A percentile compares a stretch with the other conserved stretches of the same genome.
Evolutionary conservation across 2,113 vertebrate genomes (phyloP).

Genomic region (Rhynchopsitta pachyrhyncha): DNA sequence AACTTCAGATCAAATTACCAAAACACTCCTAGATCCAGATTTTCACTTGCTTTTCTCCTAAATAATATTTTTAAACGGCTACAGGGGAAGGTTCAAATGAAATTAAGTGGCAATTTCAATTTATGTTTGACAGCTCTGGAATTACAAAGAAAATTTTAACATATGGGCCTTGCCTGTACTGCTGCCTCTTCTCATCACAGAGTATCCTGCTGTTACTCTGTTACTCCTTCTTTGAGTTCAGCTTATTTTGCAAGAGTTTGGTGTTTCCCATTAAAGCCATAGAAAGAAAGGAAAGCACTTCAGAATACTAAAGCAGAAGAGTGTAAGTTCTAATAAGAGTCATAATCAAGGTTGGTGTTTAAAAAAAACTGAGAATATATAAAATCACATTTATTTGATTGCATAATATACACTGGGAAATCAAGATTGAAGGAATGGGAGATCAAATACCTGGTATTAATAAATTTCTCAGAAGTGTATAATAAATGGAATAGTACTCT

Average conservation of each 20-base stretch:
- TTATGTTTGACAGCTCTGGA: background rate
- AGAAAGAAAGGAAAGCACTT: background rate
- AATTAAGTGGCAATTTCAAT: background rate
- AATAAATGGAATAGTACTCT: background rate
- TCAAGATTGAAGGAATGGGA: background rate
- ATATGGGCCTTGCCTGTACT: background rate
- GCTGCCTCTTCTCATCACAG: background rate
- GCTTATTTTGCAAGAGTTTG: background rate
- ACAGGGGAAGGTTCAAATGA: background rate
- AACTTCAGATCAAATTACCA: background rate
- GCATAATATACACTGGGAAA: background rate
- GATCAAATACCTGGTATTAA: background rate
- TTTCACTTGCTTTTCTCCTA: background rate
- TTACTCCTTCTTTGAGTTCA: background rate
- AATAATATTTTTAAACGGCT: background rate
- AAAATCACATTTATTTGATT: background rate
- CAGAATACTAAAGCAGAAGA: background rate
- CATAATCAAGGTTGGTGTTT: background rate
- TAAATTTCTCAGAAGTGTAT: background rate
- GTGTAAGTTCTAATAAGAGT: background rate
- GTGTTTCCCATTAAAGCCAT: background rate
- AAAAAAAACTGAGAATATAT: background rate
- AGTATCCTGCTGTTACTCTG: background rate
- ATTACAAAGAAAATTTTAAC: background rate
- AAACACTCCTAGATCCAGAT: background rate